These are phyloP conservation scores for Ichneumoninae sp. DNA, from an alignment of 2,888 invertebrate species.

Conservation along the genomic window DNA sequence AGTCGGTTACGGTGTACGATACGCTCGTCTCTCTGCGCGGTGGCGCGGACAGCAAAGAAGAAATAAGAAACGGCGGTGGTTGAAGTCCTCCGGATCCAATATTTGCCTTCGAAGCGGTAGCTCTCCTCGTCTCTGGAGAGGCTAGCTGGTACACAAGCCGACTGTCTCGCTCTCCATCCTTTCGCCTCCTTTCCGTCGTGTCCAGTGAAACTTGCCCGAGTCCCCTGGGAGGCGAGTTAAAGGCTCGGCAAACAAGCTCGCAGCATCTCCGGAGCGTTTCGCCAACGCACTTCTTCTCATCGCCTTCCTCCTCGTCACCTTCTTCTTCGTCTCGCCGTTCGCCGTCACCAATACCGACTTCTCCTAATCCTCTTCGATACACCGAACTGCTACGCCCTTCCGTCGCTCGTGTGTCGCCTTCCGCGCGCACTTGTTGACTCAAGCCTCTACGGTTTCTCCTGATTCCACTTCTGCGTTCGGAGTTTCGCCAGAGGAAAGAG, in stretches of 20 bases:
- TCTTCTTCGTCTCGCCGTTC: conserved; percentile 17
- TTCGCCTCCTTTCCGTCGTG: conserved; percentile 27
- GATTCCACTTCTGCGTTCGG: conserved; percentile 1
- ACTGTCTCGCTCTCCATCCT: conserved; percentile 35
- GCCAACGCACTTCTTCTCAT: conserved; percentile 64
- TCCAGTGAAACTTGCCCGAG: conserved; percentile 58
- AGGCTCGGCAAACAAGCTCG: conserved; percentile 70
- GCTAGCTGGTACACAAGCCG: conserved; percentile 35
- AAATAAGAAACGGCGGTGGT: conserved; percentile 57
- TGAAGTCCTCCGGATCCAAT: conserved; percentile 66
- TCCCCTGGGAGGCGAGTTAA: conserved; percentile 66
- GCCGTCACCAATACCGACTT: conserved; percentile 18
- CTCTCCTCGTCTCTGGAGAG: conserved; percentile 39
- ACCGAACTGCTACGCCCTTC: conserved; percentile 32
- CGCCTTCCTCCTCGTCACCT: conserved; percentile 49
- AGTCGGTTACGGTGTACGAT: neutral
- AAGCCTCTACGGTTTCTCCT: conserved; percentile 34
- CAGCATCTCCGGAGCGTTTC: conserved; percentile 63
- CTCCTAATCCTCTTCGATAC: conserved; percentile 35
- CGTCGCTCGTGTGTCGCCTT: conserved; percentile 2
- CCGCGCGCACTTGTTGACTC: conserved; percentile 48
- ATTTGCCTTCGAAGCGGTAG: conserved; percentile 72
- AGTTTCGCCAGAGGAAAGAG: conserved; percentile 4
- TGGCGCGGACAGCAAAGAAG: conserved; percentile 43
- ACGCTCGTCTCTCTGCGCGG: conserved; percentile 15